These are phyloP conservation scores for Cirrhinus molitorella DNA, from an alignment of 2,797 vertebrate genomes.

Conservation along the genomic window DNA sequence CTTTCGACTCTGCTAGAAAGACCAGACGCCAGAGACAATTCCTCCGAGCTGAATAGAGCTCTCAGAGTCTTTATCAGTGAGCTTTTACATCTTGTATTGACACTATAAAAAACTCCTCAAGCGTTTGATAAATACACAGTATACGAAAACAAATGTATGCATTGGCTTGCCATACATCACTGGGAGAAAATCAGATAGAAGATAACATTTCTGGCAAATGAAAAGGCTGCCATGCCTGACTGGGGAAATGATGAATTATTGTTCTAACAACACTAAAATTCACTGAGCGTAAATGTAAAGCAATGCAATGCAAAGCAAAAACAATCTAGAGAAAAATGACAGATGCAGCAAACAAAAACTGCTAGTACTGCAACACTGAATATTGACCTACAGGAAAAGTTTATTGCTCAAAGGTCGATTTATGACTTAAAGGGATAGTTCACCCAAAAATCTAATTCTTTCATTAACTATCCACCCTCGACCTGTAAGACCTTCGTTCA, in stretches of 20 bases:
- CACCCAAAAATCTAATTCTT: not conserved
- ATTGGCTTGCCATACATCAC: conserved; percentile 31
- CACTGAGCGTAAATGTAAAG: conserved; percentile 32
- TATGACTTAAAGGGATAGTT: not conserved
- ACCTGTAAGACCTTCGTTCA: too few species aligned
- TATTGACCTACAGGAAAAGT: conserved; percentile 28
- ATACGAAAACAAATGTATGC: conserved; percentile 22
- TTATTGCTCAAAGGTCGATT: not conserved
- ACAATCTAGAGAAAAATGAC: conserved; percentile 41
- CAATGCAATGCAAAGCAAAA: conserved; percentile 47
- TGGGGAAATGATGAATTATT: conserved; percentile 30
- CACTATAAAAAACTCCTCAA: conserved; percentile 1
- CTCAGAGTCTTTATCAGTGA: not conserved
- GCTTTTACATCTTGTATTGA: conserved; percentile 1
- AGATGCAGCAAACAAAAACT: conserved; percentile 35
- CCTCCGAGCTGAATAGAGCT: not conserved
- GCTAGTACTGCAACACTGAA: conserved; percentile 43
- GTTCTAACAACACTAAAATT: conserved; percentile 39
- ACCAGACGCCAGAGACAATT: conserved; percentile 3
- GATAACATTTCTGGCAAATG: conserved; percentile 30
- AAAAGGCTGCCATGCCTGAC: conserved; percentile 27
- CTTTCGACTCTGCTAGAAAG: conserved; percentile 21
- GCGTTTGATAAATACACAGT: conserved; percentile 15
- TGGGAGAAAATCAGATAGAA: conserved; percentile 39
- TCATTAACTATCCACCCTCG: not conserved